Conservation (phyloP, 2,797 vertebrate species). For the Phrynocephalus vlangalii region DNA sequence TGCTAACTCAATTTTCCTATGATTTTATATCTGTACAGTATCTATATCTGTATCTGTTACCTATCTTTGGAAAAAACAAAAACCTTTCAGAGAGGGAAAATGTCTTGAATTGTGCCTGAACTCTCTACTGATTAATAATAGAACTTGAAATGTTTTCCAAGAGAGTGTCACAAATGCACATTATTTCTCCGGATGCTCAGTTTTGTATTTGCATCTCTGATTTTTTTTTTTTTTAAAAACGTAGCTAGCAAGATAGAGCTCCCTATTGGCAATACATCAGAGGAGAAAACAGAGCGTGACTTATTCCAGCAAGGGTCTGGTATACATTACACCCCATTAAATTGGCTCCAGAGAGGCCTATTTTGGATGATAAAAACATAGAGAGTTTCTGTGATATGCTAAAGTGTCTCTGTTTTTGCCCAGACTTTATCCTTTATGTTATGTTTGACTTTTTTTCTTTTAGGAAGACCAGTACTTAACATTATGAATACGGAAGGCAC, state of each 20-base stretch:
- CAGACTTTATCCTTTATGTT: conserved; percentile 22
- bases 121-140: conserved; percentile 51
- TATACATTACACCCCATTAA: conserved; percentile 72
- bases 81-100: conserved; percentile 48
- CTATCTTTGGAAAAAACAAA: too few relatives aligned
- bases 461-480: conserved; percentile 24
- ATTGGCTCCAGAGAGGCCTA: conserved; percentile 77
- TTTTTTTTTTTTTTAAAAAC: conserved; percentile 7
- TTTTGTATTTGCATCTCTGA: conserved; percentile 56
- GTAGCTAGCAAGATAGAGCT: conserved; percentile 50
- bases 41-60: too few relatives aligned
- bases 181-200: conserved; percentile 53
- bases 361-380: conserved; percentile 70
- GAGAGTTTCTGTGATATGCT: conserved; percentile 64
- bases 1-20: too few relatives aligned
- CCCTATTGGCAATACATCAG: conserved; percentile 74
- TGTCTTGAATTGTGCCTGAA: conserved; percentile 31
- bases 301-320: conserved; percentile 72
- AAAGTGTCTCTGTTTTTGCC: conserved; percentile 56
- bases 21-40: too few relatives aligned
- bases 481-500: not conserved
- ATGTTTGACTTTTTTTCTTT: conserved; percentile 27
- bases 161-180: conserved; percentile 51
- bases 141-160: conserved; percentile 47
- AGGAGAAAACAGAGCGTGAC: conserved; percentile 64